Evolutionary conservation across 2,888 invertebrate genomes (phyloP).

Genomic region (Lissocephala sabroskyi): DNA sequence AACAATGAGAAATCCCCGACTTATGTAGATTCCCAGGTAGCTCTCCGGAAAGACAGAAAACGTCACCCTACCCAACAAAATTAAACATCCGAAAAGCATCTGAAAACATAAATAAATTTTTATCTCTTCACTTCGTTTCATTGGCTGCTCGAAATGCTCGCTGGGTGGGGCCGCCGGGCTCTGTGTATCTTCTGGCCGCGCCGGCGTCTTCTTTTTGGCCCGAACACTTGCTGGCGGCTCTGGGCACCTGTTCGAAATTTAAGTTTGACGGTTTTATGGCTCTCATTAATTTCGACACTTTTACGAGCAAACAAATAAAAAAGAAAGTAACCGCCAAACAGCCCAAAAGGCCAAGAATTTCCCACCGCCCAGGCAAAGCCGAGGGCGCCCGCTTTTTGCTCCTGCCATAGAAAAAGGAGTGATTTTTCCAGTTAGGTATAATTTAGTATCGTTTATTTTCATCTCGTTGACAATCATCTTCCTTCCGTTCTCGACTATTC

Average conservation of each 20-base stretch:
- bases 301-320: conserved; percentile 65
- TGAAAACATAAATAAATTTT: too few relatives aligned
- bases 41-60: too few relatives aligned
- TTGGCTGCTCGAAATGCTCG: too few relatives aligned
- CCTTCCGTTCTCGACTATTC: conserved; percentile 56
- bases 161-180: background rate
- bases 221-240: conserved; percentile 23
- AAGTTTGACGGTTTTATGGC: conserved; percentile 71
- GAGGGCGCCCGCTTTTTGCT: background rate
- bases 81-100: too few relatives aligned
- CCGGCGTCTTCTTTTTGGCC: conserved; percentile 6
- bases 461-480: conserved; percentile 62
- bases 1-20: too few relatives aligned
- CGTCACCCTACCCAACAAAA: too few relatives aligned
- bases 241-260: conserved; percentile 69
- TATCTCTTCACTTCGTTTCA: too few relatives aligned
- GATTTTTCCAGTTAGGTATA: conserved; percentile 24
- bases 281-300: conserved; percentile 68
- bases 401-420: too few relatives aligned
- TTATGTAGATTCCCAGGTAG: too few relatives aligned
- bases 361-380: background rate
- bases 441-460: conserved; percentile 60
- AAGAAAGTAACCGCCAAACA: conserved; percentile 25
- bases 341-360: background rate
- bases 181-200: conserved; percentile 9